Conservation (phyloP, 2,113 vertebrate genomes). For the Myocastor coypus region DNA sequence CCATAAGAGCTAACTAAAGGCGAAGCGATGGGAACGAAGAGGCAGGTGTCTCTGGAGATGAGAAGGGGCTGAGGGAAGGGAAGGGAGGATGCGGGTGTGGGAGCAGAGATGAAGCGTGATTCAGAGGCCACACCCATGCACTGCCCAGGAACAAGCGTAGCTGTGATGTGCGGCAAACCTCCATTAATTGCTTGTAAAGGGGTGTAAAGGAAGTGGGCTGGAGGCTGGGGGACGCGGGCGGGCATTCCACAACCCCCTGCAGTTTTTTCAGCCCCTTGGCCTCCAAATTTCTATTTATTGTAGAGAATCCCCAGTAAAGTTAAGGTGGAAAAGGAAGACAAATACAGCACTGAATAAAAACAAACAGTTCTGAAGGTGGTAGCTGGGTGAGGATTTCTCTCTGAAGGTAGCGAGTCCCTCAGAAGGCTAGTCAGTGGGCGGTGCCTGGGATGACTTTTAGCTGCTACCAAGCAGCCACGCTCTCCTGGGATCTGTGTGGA, state of each 20-base stretch:
- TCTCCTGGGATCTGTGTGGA: neutral
- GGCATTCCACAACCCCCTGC: neutral
- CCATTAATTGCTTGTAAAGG: neutral
- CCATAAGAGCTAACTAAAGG: neutral
- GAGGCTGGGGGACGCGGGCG: fast-evolving
- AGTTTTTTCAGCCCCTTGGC: too few species aligned
- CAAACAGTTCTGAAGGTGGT: neutral
- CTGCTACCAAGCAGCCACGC: neutral
- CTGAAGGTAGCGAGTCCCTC: too few species aligned
- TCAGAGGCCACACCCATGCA: neutral
- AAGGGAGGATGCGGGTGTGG: neutral
- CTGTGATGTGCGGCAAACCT: neutral
- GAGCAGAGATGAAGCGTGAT: neutral
- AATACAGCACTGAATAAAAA: neutral
- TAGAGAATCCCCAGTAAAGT: neutral
- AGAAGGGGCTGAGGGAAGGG: neutral
- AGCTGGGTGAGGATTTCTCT: neutral
- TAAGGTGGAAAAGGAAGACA: neutral
- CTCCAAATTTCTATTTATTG: neutral
- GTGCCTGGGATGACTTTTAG: neutral
- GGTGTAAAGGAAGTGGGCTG: neutral
- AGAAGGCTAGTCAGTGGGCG: fast-evolving
- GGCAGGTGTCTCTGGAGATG: neutral
- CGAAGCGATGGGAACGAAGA: neutral
- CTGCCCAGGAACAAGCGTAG: neutral